A percentile compares a stretch with the other conserved stretches of the same genome.
These are phyloP conservation scores for Sminthopsis crassicaudata DNA, from an alignment of 2,113 vertebrate genomes.

Conservation along the genomic window DNA sequence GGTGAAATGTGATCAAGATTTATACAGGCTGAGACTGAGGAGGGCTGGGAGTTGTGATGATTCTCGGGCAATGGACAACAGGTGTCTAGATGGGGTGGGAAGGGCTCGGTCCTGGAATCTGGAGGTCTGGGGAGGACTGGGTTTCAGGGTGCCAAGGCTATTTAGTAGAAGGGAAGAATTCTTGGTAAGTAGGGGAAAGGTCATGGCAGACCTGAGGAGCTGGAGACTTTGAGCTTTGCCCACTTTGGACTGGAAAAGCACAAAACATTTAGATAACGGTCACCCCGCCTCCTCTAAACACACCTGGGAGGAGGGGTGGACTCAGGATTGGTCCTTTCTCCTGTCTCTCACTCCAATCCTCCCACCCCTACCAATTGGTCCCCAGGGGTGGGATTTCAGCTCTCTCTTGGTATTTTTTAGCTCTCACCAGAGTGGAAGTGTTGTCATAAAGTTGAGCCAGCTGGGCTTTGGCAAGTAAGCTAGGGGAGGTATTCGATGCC, in stretches of 20 bases:
- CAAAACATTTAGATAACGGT: slow-evolving; percentile 83
- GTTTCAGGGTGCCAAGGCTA: not conserved
- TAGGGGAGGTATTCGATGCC: not conserved
- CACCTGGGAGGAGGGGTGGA: not conserved
- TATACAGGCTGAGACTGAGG: not conserved
- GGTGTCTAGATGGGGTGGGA: not conserved
- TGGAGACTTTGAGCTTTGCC: slow-evolving; percentile 78
- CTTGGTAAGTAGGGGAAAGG: slow-evolving; percentile 81
- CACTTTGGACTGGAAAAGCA: slow-evolving; percentile 27
- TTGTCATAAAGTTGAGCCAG: slow-evolving; percentile 57
- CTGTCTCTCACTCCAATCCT: not conserved
- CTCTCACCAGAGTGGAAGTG: slow-evolving; percentile 77
- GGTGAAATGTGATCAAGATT: not conserved
- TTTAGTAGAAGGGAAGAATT: slow-evolving; percentile 53
- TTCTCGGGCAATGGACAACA: not conserved
- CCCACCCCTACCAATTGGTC: slow-evolving; percentile 61
- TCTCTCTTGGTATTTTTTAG: slow-evolving; percentile 58
- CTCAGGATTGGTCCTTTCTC: not conserved
- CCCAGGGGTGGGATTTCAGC: slow-evolving; percentile 61
- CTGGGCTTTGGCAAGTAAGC: not conserved
- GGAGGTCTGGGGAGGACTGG: no score
- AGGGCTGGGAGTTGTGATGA: not conserved
- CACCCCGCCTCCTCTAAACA: slow-evolving; percentile 40
- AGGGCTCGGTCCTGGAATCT: not conserved
- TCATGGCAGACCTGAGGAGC: slow-evolving; percentile 52